A percentile compares a stretch with the other conserved stretches of the same genome.
These are phyloP conservation scores for sheep (Ovis aries) DNA, from an alignment of 2,113 vertebrate genomes.

Conservation along the genomic window DNA sequence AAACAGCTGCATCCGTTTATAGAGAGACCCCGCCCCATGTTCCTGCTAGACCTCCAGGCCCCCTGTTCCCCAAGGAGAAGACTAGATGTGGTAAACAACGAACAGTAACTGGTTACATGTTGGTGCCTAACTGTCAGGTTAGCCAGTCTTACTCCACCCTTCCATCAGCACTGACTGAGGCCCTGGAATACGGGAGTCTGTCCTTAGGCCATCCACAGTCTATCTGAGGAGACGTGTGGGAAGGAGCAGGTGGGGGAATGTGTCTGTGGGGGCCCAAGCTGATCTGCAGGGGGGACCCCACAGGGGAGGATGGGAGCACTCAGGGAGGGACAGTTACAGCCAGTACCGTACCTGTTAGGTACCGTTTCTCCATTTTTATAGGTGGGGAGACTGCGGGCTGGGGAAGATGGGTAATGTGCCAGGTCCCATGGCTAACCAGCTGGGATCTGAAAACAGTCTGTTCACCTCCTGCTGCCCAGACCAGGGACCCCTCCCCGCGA, in stretches of 20 bases:
- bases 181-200: neutral
- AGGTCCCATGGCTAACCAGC: neutral
- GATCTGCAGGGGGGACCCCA: neutral
- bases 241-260: accelerated
- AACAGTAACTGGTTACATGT: accelerated
- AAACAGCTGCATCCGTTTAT: neutral
- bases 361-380: neutral
- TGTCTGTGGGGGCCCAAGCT: neutral
- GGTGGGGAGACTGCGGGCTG: neutral
- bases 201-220: neutral
- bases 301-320: neutral
- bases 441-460: neutral
- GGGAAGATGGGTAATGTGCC: neutral
- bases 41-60: neutral
- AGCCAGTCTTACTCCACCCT: neutral
- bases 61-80: neutral
- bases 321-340: accelerated
- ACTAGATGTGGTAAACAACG: neutral
- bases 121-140: neutral
- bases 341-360: accelerated
- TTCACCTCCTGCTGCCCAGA: too few relatives aligned
- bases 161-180: neutral
- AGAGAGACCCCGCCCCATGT: neutral
- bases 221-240: accelerated
- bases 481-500: accelerated